Conservation (phyloP, 2,888 invertebrate genomes). For the Hypsopygia costalis region DNA sequence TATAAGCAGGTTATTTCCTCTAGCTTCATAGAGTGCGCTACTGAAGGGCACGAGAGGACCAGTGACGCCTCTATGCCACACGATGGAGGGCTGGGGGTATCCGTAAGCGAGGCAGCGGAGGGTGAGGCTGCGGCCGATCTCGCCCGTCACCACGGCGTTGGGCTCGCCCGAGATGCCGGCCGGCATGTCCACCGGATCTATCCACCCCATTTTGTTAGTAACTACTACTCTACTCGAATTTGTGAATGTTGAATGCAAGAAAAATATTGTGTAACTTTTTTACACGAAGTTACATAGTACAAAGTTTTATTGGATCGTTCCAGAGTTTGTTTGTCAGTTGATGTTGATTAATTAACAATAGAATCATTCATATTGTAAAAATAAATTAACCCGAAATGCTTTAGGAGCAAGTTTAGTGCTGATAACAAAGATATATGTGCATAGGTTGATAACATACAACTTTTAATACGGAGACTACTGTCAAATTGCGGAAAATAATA, state of each 20-base stretch:
- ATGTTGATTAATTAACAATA: too few species aligned
- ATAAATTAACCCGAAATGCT: too few species aligned
- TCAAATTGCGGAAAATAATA: too few species aligned
- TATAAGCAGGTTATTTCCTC: constrained; percentile 88
- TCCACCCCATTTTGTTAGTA: constrained; percentile 48
- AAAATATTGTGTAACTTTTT: too few species aligned
- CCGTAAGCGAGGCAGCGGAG: constrained; percentile 92
- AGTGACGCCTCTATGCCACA: constrained; percentile 90
- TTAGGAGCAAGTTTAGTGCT: too few species aligned
- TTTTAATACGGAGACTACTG: too few species aligned
- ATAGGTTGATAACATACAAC: too few species aligned
- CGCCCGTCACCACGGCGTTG: constrained; percentile 83
- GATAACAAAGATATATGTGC: too few species aligned
- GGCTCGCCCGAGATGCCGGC: constrained; percentile 85
- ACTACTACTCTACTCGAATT: constrained; percentile 30
- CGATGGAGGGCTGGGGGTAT: constrained; percentile 87
- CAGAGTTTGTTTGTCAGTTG: too few species aligned
- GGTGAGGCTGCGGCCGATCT: constrained; percentile 84
- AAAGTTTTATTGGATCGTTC: too few species aligned
- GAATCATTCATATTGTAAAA: too few species aligned
- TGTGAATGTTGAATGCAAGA: constrained; percentile 30
- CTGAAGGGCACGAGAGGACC: constrained; percentile 87
- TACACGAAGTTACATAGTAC: too few species aligned
- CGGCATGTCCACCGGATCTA: constrained; percentile 80
- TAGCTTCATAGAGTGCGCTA: constrained; percentile 85